A percentile compares a stretch with the other conserved stretches of the same genome.
These are phyloP conservation scores for Typhlichthys eigenmanni DNA, from an alignment of 2,797 vertebrate genomes.

Conservation along the genomic window DNA sequence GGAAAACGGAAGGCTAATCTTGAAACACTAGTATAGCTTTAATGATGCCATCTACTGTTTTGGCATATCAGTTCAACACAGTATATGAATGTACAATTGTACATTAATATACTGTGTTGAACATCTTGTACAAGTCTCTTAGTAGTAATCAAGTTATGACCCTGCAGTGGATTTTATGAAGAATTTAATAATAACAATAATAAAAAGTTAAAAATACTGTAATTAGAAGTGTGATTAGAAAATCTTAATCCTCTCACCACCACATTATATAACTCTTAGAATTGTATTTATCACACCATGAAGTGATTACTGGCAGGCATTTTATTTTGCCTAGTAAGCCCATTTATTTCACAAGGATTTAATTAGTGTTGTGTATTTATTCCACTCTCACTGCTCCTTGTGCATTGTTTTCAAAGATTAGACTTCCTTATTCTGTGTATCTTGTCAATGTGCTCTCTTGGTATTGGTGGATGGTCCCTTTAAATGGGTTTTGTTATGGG, in stretches of 20 bases:
- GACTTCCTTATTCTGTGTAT: slow-evolving; percentile 42
- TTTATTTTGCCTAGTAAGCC: too few species aligned
- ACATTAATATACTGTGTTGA: slow-evolving; percentile 17
- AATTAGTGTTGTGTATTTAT: background rate
- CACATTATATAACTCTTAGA: too few species aligned
- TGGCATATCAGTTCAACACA: slow-evolving; percentile 10
- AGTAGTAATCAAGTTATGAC: too few species aligned
- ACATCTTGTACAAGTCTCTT: background rate
- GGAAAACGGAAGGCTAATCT: slow-evolving; percentile 54
- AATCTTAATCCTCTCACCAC: too few species aligned
- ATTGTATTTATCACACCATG: too few species aligned
- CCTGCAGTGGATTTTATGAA: too few species aligned
- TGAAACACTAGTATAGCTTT: slow-evolving; percentile 40
- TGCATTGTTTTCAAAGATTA: slow-evolving; percentile 36
- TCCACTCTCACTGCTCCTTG: slow-evolving; percentile 4
- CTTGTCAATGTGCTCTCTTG: slow-evolving; percentile 52
- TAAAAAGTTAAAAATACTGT: too few species aligned
- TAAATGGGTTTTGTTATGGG: slow-evolving; percentile 59
- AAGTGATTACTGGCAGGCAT: too few species aligned
- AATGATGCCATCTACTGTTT: slow-evolving; percentile 14
- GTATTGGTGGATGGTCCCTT: slow-evolving; percentile 47
- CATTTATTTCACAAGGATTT: too few species aligned
- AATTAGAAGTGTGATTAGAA: too few species aligned
- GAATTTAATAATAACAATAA: too few species aligned
- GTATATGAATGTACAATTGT: slow-evolving; percentile 12